These are phyloP conservation scores for Accipiter badius DNA, from an alignment of 2,797 vertebrate genomes.

Conservation along the genomic window DNA sequence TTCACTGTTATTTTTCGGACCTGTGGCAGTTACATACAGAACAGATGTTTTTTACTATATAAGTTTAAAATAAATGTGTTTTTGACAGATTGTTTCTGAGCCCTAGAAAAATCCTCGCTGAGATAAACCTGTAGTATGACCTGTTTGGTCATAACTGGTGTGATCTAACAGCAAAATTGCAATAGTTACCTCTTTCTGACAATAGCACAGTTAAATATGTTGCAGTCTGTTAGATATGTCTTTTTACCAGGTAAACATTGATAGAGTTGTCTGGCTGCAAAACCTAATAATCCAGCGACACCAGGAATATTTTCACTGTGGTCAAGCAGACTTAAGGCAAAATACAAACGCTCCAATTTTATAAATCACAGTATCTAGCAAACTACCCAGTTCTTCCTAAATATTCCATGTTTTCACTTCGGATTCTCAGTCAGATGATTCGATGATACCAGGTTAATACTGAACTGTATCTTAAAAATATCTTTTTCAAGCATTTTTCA, in stretches of 20 bases:
- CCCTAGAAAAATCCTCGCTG: conserved; percentile 4
- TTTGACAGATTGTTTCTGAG: background rate
- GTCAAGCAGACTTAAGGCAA: background rate
- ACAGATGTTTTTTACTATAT: background rate
- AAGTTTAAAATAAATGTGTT: conserved; percentile 1
- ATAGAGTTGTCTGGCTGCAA: background rate
- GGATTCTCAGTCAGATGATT: background rate
- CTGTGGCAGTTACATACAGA: background rate
- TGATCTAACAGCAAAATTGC: background rate
- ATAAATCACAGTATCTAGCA: background rate
- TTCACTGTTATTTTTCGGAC: background rate
- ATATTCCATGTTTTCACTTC: background rate
- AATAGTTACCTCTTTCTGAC: background rate
- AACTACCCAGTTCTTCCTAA: background rate
- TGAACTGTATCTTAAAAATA: background rate
- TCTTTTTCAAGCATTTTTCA: background rate
- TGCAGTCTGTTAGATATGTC: background rate
- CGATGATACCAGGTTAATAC: background rate
- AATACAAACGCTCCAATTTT: background rate
- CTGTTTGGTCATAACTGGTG: background rate
- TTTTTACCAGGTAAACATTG: background rate
- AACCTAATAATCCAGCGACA: background rate
- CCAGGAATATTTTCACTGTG: background rate
- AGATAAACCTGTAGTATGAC: background rate
- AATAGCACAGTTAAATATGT: background rate